phyloP scores from a whole-genome alignment of 2,797 vertebrate species.

The Etheostoma nigrum region DNA sequence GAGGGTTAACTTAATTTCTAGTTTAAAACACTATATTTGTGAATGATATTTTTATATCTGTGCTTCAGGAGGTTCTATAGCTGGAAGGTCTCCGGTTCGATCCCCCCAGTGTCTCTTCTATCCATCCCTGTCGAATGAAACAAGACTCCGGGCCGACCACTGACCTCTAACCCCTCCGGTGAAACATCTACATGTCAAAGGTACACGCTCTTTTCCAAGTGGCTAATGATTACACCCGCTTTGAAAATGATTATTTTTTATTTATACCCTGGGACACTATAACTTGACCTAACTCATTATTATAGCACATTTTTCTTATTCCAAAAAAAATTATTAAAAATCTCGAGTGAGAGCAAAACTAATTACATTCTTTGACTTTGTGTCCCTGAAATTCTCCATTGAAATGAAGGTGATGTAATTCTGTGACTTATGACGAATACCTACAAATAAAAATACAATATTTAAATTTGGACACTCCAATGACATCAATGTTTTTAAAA shows the following conservation, averaged over 20 bases:
- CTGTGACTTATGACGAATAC: no score
- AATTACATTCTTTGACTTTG: not conserved
- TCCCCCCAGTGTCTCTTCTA: conserved; percentile 13
- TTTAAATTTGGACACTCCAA: no score
- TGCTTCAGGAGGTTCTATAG: conserved; percentile 11
- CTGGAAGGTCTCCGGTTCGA: conserved; percentile 1
- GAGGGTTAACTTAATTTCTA: not conserved
- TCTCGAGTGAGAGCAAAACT: not conserved
- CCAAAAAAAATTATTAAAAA: not conserved
- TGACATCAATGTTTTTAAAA: no score
- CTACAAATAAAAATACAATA: no score
- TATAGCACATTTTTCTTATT: no score
- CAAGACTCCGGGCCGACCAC: conserved; percentile 4
- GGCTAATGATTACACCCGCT: conserved; percentile 15
- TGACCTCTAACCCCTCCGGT: conserved; percentile 11
- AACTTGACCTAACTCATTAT: not conserved
- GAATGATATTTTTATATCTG: not conserved
- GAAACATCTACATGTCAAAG: conserved; percentile 9
- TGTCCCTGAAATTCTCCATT: not conserved
- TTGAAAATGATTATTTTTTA: not conserved
- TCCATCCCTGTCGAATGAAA: not conserved
- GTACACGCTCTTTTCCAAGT: not conserved
- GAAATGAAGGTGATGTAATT: not conserved
- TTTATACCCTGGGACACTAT: not conserved
- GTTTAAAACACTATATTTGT: not conserved